Evolutionary conservation across 2,888 invertebrate species (phyloP).

Genomic region (Apoda limacodes): DNA sequence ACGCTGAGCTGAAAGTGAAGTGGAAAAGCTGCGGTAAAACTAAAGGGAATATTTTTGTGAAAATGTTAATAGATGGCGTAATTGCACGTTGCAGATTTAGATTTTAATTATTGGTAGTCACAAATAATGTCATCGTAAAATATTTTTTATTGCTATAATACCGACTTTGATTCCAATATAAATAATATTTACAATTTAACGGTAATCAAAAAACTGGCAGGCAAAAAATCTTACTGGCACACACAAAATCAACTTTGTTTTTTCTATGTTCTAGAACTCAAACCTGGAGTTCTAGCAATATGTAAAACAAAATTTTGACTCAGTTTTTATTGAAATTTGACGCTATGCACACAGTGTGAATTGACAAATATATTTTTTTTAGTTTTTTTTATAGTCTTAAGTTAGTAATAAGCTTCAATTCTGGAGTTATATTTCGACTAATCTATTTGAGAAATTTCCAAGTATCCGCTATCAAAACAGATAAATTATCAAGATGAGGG

Average conservation of each 20-base stretch:
- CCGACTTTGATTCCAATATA: no score
- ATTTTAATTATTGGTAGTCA: constrained; percentile 3
- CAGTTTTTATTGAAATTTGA: constrained; percentile 44
- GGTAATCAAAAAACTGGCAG: constrained; percentile 7
- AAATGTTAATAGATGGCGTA: constrained; percentile 14
- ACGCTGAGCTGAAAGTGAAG: constrained; percentile 2
- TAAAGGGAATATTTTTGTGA: neutral
- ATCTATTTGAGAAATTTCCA: constrained; percentile 44
- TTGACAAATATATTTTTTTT: constrained; percentile 32
- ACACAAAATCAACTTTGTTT: no score
- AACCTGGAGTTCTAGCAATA: constrained; percentile 24
- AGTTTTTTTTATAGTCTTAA: constrained; percentile 52
- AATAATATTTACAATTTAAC: no score
- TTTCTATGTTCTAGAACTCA: constrained; percentile 35
- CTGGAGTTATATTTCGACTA: constrained; percentile 31
- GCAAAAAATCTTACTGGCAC: constrained; percentile 4
- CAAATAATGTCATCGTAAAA: no score
- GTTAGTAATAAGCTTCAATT: constrained; percentile 57
- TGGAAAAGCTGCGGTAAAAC: constrained; percentile 5
- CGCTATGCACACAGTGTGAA: constrained; percentile 48
- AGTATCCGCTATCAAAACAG: constrained; percentile 30
- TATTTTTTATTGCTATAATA: no score
- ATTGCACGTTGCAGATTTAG: no score
- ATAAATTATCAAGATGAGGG: constrained; percentile 74
- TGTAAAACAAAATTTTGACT: constrained; percentile 17